These are phyloP conservation scores for Amphiprion percula DNA, from an alignment of 2,113 vertebrate genomes.

Conservation along the genomic window DNA sequence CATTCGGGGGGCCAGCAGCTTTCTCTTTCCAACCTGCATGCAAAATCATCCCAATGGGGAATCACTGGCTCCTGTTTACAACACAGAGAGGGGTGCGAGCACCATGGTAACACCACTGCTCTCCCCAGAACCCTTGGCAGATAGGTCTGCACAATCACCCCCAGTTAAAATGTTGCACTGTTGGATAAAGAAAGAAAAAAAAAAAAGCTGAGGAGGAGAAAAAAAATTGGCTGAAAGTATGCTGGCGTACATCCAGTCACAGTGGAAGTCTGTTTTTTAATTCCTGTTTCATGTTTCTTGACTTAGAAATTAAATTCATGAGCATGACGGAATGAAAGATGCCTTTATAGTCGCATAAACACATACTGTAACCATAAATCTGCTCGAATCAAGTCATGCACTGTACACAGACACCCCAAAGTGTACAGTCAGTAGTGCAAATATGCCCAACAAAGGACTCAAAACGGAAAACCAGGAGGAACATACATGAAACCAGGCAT, in stretches of 20 bases:
- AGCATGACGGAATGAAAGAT: slow-evolving; percentile 74
- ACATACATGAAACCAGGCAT: slow-evolving; percentile 45
- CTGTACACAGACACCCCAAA: slow-evolving; percentile 30
- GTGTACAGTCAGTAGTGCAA: slow-evolving; percentile 60
- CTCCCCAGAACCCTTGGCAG: slow-evolving; percentile 72
- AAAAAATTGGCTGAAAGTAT: slow-evolving; percentile 75
- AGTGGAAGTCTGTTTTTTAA: slow-evolving; percentile 74
- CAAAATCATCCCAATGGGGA: slow-evolving; percentile 81
- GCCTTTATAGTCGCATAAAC: slow-evolving; percentile 68
- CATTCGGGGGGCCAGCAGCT: slow-evolving; percentile 76
- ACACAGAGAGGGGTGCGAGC: slow-evolving; percentile 61
- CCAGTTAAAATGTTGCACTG: slow-evolving; percentile 71
- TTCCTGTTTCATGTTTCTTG: slow-evolving; percentile 81
- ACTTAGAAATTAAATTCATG: slow-evolving; percentile 84
- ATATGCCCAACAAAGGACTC: slow-evolving; percentile 35
- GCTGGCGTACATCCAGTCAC: slow-evolving; percentile 73
- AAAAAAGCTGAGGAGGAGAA: slow-evolving; percentile 50
- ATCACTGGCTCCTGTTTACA: slow-evolving; percentile 77
- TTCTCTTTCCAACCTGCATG: slow-evolving; percentile 77
- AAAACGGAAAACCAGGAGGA: slow-evolving; percentile 38
- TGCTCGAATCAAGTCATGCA: slow-evolving; percentile 39
- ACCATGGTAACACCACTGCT: slow-evolving; percentile 77
- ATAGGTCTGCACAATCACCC: slow-evolving; percentile 70
- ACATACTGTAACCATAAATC: slow-evolving; percentile 63
- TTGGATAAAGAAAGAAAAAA: slow-evolving; percentile 68